phyloP scores from a whole-genome alignment of 2,888 invertebrate species.

The Thecophora atra region DNA sequence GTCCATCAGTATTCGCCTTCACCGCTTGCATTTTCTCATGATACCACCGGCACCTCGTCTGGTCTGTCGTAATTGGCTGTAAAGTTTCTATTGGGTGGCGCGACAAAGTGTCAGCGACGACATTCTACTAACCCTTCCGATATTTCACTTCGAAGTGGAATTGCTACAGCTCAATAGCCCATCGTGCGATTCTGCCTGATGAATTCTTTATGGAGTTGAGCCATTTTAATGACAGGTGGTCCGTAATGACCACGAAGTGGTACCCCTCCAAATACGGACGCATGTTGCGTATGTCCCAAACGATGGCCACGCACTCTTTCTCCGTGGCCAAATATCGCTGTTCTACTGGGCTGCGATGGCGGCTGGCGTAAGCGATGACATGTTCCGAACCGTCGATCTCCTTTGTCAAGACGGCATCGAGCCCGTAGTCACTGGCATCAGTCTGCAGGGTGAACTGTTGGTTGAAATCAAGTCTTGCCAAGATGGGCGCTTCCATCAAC shows the following conservation, averaged over 20 bases:
- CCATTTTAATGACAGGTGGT: constrained; percentile 29
- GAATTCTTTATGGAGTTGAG: constrained; percentile 29
- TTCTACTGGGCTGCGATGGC: background rate
- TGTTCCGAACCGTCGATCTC: background rate
- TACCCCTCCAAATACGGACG: constrained; percentile 28
- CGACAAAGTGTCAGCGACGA: constrained; percentile 26
- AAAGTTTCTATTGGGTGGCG: too few relatives aligned
- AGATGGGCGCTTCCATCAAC: constrained; percentile 32
- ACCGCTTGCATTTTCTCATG: too few relatives aligned
- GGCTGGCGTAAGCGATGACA: constrained; percentile 1
- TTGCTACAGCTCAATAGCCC: constrained; percentile 35
- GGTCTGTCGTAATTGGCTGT: too few relatives aligned
- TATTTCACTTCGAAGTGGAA: constrained; percentile 13
- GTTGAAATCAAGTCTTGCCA: constrained; percentile 31
- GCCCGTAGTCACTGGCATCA: background rate
- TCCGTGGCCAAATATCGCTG: background rate
- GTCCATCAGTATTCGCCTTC: too few relatives aligned
- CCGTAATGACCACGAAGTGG: background rate
- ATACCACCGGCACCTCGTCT: too few relatives aligned
- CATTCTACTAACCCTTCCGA: constrained; percentile 30
- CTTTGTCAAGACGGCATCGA: constrained; percentile 19
- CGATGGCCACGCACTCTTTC: background rate
- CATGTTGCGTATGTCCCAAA: constrained; percentile 20
- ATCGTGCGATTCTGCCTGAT: constrained; percentile 31
- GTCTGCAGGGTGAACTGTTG: too few relatives aligned